A percentile compares a stretch with the other conserved stretches of the same genome.
Evolutionary conservation across 2,797 vertebrate genomes (phyloP).

Genomic region (Acridotheres tristis): DNA sequence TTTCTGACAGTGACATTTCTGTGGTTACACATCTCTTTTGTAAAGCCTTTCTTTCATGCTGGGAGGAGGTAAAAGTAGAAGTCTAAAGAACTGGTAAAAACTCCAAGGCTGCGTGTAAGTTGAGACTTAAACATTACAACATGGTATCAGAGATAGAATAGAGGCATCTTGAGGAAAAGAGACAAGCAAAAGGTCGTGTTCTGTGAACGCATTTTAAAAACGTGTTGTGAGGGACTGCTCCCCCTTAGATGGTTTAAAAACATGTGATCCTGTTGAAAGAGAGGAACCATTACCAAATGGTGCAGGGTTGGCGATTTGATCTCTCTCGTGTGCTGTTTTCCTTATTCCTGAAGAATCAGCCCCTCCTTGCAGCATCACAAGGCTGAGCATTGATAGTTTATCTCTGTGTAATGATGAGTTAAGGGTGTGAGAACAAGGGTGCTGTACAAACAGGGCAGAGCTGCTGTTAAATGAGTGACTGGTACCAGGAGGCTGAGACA

Average conservation of each 20-base stretch:
- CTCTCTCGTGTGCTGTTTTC: background rate
- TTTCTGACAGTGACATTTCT: background rate
- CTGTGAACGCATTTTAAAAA: background rate
- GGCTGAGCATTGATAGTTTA: background rate
- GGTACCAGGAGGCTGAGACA: conserved; percentile 32
- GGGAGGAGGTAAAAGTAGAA: background rate
- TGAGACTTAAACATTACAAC: background rate
- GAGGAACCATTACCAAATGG: background rate
- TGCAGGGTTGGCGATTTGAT: background rate
- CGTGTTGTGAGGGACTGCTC: background rate
- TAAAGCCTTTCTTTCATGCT: background rate
- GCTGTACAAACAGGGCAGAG: background rate
- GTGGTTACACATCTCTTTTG: background rate
- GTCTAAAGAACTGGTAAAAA: background rate
- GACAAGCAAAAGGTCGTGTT: background rate
- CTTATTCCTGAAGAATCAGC: background rate
- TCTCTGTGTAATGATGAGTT: background rate
- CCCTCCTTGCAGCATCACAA: background rate
- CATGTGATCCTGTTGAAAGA: background rate
- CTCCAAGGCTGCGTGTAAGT: background rate
- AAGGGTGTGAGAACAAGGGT: conserved; percentile 8
- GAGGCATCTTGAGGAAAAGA: background rate
- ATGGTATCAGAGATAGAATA: background rate
- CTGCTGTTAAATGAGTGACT: conserved; percentile 25
- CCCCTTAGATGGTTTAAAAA: background rate